phyloP scores from a whole-genome alignment of 2,888 invertebrate species.

The Pardosa pseudoannulata region DNA sequence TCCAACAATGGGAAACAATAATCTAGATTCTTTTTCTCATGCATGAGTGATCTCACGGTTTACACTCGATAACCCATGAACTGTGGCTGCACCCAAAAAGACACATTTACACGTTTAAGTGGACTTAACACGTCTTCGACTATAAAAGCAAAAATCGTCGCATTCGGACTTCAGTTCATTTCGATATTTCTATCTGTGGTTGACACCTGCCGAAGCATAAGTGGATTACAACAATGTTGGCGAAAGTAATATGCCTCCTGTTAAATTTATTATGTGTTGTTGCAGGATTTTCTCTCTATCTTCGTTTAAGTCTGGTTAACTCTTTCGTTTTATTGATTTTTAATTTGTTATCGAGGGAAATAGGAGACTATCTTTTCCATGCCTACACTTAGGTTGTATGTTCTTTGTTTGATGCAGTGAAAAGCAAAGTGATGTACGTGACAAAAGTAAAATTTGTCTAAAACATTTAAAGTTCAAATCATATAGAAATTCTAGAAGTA shows the following conservation, averaged over 20 bases:
- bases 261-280: conserved; percentile 36
- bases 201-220: neutral
- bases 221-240: conserved; percentile 30
- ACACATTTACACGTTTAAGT: conserved; percentile 23
- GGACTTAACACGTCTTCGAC: neutral
- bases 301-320: neutral
- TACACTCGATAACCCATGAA: conserved; percentile 43
- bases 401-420: too few relatives aligned
- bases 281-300: neutral
- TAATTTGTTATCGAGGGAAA: conserved; percentile 24
- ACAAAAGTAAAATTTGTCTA: too few relatives aligned
- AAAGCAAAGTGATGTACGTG: too few relatives aligned
- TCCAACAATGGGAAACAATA: neutral
- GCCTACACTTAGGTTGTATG: conserved; percentile 9
- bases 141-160: neutral
- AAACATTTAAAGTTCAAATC: too few relatives aligned
- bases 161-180: conserved; percentile 4
- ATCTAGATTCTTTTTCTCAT: conserved; percentile 36
- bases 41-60: conserved; percentile 27
- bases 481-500: too few relatives aligned
- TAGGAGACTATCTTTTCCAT: conserved; percentile 15
- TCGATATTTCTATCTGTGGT: neutral
- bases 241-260: conserved; percentile 53
- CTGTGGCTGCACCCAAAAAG: conserved; percentile 15
- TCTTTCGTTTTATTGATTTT: conserved; percentile 7